phyloP scores from a whole-genome alignment of 2,888 invertebrate genomes.

The Euplexia lucipara region DNA sequence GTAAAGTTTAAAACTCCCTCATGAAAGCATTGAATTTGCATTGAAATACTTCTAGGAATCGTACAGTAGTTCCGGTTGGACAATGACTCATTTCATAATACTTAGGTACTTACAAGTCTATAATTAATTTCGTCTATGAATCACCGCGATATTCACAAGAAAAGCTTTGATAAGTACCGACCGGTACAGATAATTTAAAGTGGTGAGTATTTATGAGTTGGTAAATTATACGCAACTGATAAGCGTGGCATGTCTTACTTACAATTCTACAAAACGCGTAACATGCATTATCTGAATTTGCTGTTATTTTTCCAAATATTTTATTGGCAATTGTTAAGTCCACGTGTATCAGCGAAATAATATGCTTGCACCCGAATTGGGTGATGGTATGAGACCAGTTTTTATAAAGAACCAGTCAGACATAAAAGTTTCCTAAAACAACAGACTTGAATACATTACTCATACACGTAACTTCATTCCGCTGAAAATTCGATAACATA shows the following conservation, averaged over 20 bases:
- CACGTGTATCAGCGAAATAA: conserved; percentile 2
- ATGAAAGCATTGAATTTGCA: not conserved
- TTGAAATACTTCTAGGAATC: conserved; percentile 19
- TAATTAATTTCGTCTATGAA: conserved; percentile 39
- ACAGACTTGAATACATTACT: not conserved
- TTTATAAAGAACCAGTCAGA: not conserved
- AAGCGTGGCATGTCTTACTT: not conserved
- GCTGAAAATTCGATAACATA: conserved; percentile 10
- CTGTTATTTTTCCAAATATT: conserved; percentile 15
- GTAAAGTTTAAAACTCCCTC: conserved; percentile 6
- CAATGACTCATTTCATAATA: conserved; percentile 41
- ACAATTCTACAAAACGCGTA: conserved; percentile 16
- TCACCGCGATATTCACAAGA: conserved; percentile 31
- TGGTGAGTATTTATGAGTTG: conserved; percentile 1
- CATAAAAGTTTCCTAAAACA: not conserved
- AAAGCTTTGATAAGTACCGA: conserved; percentile 22
- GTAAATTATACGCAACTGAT: conserved; percentile 1
- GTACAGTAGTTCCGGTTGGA: conserved; percentile 22
- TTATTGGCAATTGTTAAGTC: not conserved
- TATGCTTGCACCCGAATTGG: not conserved
- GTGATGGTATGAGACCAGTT: not conserved
- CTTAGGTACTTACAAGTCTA: not conserved
- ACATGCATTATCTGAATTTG: not conserved
- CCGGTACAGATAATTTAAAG: conserved; percentile 26
- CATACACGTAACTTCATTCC: conserved; percentile 13